Percentiles rank a stretch among this genome's conserved stretches.
Evolutionary conservation across 1,140 invertebrate genomes (phyloP).

Genomic region (Aphidius ervi): DNA sequence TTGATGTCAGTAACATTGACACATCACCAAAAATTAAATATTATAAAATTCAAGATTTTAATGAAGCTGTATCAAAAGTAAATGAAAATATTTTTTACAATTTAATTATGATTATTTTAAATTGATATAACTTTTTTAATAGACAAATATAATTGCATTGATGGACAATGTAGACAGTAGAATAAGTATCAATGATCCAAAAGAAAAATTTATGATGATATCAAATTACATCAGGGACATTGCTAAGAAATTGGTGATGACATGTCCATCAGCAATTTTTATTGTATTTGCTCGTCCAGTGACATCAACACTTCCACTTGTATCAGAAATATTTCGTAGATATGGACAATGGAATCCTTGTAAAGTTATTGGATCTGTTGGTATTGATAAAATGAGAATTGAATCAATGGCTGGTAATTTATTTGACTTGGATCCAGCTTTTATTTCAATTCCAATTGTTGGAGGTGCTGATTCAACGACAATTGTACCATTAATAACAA

Average conservation of each 20-base stretch:
- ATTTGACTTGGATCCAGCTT: constrained; percentile 37
- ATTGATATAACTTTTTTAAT: constrained; percentile 15
- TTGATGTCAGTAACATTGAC: constrained; percentile 35
- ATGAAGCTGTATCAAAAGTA: constrained; percentile 32
- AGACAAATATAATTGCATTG: constrained; percentile 42
- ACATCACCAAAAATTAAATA: constrained; percentile 36
- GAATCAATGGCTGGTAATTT: constrained; percentile 34
- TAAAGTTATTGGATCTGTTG: constrained; percentile 38
- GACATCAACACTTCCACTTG: constrained; percentile 37
- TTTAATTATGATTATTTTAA: constrained; percentile 7
- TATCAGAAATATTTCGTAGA: constrained; percentile 37
- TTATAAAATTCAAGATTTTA: constrained; percentile 31
- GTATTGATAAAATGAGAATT: constrained; percentile 36
- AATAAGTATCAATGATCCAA: constrained; percentile 22
- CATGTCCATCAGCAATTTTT: constrained; percentile 35
- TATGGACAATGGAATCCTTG: constrained; percentile 35
- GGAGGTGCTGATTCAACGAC: constrained; percentile 43
- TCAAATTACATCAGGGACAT: constrained; percentile 33
- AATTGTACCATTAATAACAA: constrained; percentile 39
- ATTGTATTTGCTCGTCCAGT: constrained; percentile 41
- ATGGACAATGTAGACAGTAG: constrained; percentile 39
- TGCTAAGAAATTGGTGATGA: constrained; percentile 30
- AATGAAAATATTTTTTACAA: constrained; percentile 9
- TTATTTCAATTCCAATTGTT: constrained; percentile 35
- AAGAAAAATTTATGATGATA: constrained; percentile 29